phyloP scores from a whole-genome alignment of 2,888 invertebrate genomes.

The Melanophora roralis region DNA sequence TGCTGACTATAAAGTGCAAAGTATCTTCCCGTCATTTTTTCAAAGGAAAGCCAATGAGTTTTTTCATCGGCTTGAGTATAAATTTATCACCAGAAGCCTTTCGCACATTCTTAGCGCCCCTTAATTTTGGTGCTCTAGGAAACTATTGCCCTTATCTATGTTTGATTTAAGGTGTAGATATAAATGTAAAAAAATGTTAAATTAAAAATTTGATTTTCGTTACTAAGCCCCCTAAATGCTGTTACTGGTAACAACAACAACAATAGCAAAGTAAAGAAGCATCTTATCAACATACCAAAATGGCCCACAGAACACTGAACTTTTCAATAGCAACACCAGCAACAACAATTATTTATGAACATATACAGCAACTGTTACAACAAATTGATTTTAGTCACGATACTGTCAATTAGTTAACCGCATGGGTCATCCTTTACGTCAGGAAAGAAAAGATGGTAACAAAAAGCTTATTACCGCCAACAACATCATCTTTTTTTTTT shows the following conservation, averaged over 20 bases:
- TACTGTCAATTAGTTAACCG: constrained; percentile 75
- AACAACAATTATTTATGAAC: constrained; percentile 10
- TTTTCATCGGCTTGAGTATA: too few relatives aligned
- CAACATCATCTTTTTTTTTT: neutral
- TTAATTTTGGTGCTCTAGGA: too few relatives aligned
- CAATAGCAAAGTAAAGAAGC: constrained; percentile 16
- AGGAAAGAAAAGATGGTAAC: neutral
- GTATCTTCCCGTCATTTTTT: too few relatives aligned
- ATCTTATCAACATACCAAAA: constrained; percentile 48
- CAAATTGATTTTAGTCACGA: constrained; percentile 77
- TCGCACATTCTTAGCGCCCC: too few relatives aligned
- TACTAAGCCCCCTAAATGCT: constrained; percentile 36
- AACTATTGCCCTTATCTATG: too few relatives aligned
- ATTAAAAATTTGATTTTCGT: constrained; percentile 42
- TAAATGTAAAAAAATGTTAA: too few relatives aligned
- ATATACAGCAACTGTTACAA: constrained; percentile 64
- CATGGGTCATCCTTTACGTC: constrained; percentile 70
- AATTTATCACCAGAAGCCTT: too few relatives aligned
- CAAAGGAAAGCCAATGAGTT: too few relatives aligned
- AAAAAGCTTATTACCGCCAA: constrained; percentile 18
- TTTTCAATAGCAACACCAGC: constrained; percentile 48
- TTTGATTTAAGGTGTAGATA: too few relatives aligned
- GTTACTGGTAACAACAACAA: constrained; percentile 28
- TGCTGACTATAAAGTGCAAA: too few relatives aligned
- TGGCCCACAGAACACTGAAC: constrained; percentile 28